Percentiles rank a stretch among this genome's conserved stretches.
Evolutionary conservation across 2,888 invertebrate species (phyloP).

Genomic region (Bembecia ichneumoniformis): DNA sequence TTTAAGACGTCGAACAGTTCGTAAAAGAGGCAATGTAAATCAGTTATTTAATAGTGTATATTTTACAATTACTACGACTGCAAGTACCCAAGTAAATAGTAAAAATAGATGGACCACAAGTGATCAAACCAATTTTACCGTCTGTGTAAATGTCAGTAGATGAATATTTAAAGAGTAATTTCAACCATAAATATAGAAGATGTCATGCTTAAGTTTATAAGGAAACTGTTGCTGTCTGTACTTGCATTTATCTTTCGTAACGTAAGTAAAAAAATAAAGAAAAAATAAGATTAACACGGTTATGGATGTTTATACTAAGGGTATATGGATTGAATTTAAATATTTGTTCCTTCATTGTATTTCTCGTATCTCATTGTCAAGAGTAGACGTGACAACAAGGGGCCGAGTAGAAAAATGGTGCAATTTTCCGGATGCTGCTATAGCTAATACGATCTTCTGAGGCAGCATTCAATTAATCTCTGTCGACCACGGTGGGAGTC

Average conservation of each 20-base stretch:
- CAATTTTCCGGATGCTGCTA: constrained; percentile 66
- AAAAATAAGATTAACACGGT: no score
- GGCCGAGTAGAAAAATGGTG: constrained; percentile 57
- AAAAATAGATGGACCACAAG: constrained; percentile 26
- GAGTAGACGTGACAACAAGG: constrained; percentile 49
- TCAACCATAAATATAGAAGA: neutral
- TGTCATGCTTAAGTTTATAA: neutral
- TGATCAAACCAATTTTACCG: constrained; percentile 25
- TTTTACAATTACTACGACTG: constrained; percentile 47
- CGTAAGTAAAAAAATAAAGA: no score
- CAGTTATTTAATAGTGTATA: constrained; percentile 45
- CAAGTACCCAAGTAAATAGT: constrained; percentile 23
- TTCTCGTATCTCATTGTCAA: constrained; percentile 42
- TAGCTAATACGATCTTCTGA: constrained; percentile 60
- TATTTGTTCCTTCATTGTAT: constrained; percentile 31
- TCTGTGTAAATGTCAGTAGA: constrained; percentile 29
- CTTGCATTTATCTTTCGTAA: no score
- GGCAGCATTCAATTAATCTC: constrained; percentile 60
- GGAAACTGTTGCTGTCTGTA: no score
- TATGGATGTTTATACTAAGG: no score
- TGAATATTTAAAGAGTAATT: constrained; percentile 28
- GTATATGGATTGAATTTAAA: no score
- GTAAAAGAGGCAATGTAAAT: constrained; percentile 35
- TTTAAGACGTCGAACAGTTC: constrained; percentile 22
- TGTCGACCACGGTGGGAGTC: constrained; percentile 56